A percentile compares a stretch with the other conserved stretches of the same genome.
Evolutionary conservation across 2,888 invertebrate species (phyloP).

Genomic region (Steromphala cineraria): DNA sequence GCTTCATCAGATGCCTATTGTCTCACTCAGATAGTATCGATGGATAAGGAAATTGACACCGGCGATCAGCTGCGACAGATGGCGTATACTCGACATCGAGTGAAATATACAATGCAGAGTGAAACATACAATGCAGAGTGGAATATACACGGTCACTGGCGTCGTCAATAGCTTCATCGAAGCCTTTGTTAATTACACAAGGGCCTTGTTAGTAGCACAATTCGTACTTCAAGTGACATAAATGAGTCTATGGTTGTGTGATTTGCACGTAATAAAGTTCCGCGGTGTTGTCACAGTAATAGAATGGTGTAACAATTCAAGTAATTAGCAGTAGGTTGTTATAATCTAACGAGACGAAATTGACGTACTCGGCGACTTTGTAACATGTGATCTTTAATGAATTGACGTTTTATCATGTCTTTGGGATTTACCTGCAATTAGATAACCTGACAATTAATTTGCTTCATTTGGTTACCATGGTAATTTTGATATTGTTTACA

Average conservation of each 20-base stretch:
- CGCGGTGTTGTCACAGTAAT: not conserved
- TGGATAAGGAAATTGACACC: slow-evolving; percentile 6
- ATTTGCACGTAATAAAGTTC: slow-evolving; percentile 4
- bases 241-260: not conserved
- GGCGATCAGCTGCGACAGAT: slow-evolving; percentile 11
- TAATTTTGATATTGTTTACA: no score
- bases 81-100: not conserved
- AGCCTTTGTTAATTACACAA: not conserved
- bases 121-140: not conserved
- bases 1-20: slow-evolving; percentile 13
- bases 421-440: no score
- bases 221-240: not conserved
- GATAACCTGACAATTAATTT: no score
- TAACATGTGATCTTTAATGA: no score
- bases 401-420: no score
- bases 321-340: not conserved
- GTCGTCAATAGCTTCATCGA: not conserved
- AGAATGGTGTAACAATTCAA: not conserved
- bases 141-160: not conserved
- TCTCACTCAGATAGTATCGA: not conserved
- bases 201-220: not conserved
- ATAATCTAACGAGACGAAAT: slow-evolving; percentile 11
- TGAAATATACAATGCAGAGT: no score
- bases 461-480: no score
- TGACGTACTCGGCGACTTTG: not conserved